phyloP scores from a whole-genome alignment of 2,113 vertebrate species.

The Syngnathus typhle region DNA sequence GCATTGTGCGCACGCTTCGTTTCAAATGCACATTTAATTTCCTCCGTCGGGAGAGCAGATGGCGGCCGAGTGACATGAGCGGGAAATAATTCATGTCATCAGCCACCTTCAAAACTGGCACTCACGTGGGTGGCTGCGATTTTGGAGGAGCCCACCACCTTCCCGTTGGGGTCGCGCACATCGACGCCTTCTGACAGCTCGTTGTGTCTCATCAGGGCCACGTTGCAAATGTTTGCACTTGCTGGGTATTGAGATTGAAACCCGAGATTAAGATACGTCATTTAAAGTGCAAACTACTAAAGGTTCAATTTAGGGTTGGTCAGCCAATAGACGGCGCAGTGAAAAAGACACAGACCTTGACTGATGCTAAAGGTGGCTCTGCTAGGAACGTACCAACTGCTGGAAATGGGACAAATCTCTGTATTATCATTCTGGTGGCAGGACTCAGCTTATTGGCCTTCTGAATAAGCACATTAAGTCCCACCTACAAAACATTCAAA shows the following conservation, averaged over 20 bases:
- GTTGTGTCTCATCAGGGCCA: slow-evolving; percentile 91
- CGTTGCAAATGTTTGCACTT: slow-evolving; percentile 95
- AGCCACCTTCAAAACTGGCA: not conserved
- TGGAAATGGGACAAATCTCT: slow-evolving; percentile 95
- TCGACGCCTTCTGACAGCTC: slow-evolving; percentile 92
- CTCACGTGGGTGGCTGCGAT: slow-evolving; percentile 90
- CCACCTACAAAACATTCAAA: slow-evolving; percentile 73
- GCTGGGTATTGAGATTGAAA: slow-evolving; percentile 64
- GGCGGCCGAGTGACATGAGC: slow-evolving; percentile 17
- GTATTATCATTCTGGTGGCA: slow-evolving; percentile 86
- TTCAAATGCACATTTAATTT: slow-evolving; percentile 39
- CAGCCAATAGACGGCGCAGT: too few species aligned
- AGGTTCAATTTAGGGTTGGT: not conserved
- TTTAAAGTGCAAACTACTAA: not conserved
- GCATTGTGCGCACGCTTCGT: slow-evolving; percentile 46
- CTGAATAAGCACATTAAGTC: slow-evolving; percentile 90
- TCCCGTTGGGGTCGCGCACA: slow-evolving; percentile 84
- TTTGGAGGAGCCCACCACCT: slow-evolving; percentile 87
- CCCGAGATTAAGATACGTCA: not conserved
- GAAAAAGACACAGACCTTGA: not conserved
- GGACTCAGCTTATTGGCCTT: slow-evolving; percentile 89
- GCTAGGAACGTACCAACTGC: slow-evolving; percentile 81
- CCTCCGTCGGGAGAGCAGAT: slow-evolving; percentile 24
- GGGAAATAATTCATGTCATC: slow-evolving; percentile 1
- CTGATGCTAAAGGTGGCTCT: not conserved